Conservation (phyloP, 2,797 vertebrate species). For the Sarcoramphus papa region DNA sequence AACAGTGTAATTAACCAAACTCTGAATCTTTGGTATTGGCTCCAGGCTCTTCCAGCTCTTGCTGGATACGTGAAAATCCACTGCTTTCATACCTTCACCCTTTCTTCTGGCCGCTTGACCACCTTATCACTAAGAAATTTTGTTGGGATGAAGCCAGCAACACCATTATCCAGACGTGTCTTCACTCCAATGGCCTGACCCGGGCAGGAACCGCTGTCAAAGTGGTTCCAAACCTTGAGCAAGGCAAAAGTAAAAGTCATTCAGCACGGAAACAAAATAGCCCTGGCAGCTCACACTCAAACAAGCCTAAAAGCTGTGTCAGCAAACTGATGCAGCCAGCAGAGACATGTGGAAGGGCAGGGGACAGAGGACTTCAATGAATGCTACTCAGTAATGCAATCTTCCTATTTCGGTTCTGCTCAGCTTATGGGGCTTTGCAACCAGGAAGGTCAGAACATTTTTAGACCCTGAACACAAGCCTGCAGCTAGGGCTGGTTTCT, state of each 20-base stretch:
- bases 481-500: not conserved
- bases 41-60: not conserved
- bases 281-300: not conserved
- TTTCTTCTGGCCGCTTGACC: constrained; percentile 96
- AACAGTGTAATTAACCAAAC: not conserved
- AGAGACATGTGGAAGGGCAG: not conserved
- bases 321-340: not conserved
- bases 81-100: constrained; percentile 87
- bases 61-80: not conserved
- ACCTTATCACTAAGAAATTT: constrained; percentile 98
- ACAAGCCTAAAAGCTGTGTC: not conserved
- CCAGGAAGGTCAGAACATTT: not conserved
- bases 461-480: not conserved
- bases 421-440: not conserved
- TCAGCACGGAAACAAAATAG: not conserved
- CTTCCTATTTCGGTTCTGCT: not conserved
- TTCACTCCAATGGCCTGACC: constrained; percentile 98
- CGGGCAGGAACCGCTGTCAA: constrained; percentile 97
- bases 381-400: not conserved
- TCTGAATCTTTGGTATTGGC: not conserved
- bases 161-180: constrained; percentile 92
- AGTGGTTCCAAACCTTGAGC: constrained; percentile 97
- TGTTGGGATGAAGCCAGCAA: constrained; percentile 97
- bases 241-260: not conserved
- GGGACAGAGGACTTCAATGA: not conserved